These are phyloP conservation scores for Rhinolophus ferrumequinum DNA, from an alignment of 2,113 vertebrate genomes.

Conservation along the genomic window DNA sequence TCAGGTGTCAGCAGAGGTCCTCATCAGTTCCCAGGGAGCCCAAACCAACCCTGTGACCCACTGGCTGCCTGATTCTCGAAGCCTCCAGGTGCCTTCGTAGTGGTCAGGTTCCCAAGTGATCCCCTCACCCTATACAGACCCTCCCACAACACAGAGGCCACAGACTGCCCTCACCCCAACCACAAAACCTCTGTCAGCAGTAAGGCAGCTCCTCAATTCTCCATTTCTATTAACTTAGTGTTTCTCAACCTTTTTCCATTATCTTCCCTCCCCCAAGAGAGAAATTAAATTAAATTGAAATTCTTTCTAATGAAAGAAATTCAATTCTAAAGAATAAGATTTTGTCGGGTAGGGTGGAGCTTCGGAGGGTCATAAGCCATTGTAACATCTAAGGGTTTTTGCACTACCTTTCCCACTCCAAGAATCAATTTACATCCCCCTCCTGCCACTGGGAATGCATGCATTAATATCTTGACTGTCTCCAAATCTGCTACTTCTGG, in stretches of 20 bases:
- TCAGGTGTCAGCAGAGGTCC: accelerated
- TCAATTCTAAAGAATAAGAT: neutral
- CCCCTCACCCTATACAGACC: neutral
- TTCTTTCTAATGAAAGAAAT: neutral
- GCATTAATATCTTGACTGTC: accelerated
- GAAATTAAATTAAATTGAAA: neutral
- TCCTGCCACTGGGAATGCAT: accelerated
- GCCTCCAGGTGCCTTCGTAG: neutral
- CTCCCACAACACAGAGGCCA: neutral
- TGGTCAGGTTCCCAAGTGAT: neutral
- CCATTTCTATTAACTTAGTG: neutral
- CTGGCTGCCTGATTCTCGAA: neutral
- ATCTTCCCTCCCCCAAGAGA: neutral
- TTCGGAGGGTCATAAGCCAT: neutral
- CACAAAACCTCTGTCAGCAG: neutral
- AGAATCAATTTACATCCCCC: neutral
- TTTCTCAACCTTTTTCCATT: neutral
- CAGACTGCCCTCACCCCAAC: accelerated
- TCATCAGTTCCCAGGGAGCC: neutral
- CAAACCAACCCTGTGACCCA: neutral
- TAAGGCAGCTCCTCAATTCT: neutral
- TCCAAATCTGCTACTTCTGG: neutral
- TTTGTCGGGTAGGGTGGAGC: neutral
- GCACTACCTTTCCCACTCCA: neutral
- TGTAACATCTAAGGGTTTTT: neutral